These are phyloP conservation scores for Ormia ochracea DNA, from an alignment of 2,888 invertebrate species.

Conservation along the genomic window DNA sequence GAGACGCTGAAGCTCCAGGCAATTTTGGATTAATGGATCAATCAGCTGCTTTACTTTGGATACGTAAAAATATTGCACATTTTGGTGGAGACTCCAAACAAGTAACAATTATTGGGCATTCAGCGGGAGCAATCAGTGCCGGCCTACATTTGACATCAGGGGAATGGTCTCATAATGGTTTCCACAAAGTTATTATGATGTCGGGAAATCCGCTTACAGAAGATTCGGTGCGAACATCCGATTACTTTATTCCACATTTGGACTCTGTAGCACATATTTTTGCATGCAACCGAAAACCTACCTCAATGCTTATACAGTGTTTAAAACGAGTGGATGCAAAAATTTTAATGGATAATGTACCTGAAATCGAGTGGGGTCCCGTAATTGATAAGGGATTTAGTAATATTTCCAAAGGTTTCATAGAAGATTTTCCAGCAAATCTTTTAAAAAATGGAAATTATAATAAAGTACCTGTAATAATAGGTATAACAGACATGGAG, in stretches of 20 bases:
- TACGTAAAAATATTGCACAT: constrained; percentile 84
- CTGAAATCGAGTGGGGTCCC: constrained; percentile 85
- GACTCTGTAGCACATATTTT: constrained; percentile 83
- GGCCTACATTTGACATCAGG: constrained; percentile 85
- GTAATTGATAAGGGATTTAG: constrained; percentile 84
- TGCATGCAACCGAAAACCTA: constrained; percentile 83
- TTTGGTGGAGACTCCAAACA: constrained; percentile 87
- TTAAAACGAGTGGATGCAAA: constrained; percentile 81
- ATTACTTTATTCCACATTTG: constrained; percentile 81
- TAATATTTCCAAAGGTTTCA: constrained; percentile 82
- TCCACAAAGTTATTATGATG: constrained; percentile 87
- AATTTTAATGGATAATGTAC: constrained; percentile 81
- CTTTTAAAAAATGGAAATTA: constrained; percentile 81
- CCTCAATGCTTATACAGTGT: constrained; percentile 83
- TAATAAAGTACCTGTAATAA: constrained; percentile 83
- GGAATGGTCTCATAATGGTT: constrained; percentile 81
- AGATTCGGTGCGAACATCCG: constrained; percentile 81
- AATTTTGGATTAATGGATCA: constrained; percentile 90
- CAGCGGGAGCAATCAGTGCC: constrained; percentile 87
- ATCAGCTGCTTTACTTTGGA: constrained; percentile 87
- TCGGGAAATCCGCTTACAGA: constrained; percentile 85
- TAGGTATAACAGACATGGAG: constrained; percentile 90
- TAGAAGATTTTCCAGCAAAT: constrained; percentile 82
- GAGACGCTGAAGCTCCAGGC: constrained; percentile 86
- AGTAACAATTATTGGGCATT: constrained; percentile 87